These are phyloP conservation scores for Capreolus pygargus DNA, from an alignment of 2,113 vertebrate genomes.

Conservation along the genomic window DNA sequence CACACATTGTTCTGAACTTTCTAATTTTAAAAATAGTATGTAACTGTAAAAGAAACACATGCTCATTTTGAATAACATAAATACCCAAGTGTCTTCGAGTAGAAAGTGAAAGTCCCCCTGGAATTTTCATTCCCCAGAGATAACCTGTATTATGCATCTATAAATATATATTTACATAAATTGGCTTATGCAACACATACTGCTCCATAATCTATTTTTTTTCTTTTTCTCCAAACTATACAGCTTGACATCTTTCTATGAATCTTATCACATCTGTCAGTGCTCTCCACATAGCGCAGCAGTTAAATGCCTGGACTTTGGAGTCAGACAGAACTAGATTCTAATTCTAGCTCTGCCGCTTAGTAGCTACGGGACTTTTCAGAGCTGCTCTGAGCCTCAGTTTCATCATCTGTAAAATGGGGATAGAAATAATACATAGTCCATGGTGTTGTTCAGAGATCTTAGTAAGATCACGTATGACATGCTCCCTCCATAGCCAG, in stretches of 20 bases:
- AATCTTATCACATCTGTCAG: neutral
- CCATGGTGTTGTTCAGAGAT: neutral
- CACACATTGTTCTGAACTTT: constrained; percentile 53
- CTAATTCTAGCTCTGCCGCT: neutral
- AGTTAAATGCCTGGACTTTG: neutral
- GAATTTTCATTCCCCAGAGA: constrained; percentile 60
- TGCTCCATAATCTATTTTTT: constrained; percentile 16
- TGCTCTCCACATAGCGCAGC: neutral
- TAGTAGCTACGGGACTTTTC: neutral
- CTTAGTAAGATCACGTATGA: neutral
- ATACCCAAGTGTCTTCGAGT: constrained; percentile 19
- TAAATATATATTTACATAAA: constrained; percentile 69
- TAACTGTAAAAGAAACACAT: constrained; percentile 51
- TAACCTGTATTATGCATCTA: constrained; percentile 37
- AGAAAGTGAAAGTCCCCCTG: constrained; percentile 28
- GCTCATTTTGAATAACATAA: constrained; percentile 56
- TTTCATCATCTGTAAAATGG: constrained; percentile 13
- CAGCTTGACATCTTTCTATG: neutral
- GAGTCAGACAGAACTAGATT: neutral
- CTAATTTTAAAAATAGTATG: constrained; percentile 52
- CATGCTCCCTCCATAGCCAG: neutral
- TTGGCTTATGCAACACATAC: constrained; percentile 46
- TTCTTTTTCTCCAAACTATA: neutral
- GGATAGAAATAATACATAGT: neutral
- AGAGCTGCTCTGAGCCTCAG: neutral